A percentile compares a stretch with the other conserved stretches of the same genome.
Conservation (phyloP, 2,888 invertebrate species). For the Epinotia nisella region DNA sequence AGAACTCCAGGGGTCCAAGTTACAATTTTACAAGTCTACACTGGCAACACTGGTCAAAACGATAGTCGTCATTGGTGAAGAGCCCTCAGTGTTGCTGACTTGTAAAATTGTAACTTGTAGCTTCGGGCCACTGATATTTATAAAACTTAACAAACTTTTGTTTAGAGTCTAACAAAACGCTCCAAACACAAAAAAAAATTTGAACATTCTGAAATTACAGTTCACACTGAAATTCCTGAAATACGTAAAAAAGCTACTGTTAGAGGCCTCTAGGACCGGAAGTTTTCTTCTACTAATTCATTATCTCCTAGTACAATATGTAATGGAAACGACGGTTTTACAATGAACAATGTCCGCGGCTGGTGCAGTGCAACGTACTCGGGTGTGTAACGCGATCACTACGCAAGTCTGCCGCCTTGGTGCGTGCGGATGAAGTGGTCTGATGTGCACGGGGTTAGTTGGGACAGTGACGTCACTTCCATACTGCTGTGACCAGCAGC, state of each 20-base stretch:
- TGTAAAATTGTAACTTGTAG: too few species aligned
- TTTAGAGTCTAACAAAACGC: too few species aligned
- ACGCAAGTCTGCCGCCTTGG: conserved; percentile 36
- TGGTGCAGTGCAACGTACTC: background rate
- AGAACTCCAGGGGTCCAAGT: too few species aligned
- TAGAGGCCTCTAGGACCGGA: background rate
- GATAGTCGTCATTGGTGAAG: too few species aligned
- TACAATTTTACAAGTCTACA: too few species aligned
- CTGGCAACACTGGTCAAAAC: too few species aligned
- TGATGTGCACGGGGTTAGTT: conserved; percentile 44
- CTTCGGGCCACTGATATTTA: too few species aligned
- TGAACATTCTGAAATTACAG: too few species aligned
- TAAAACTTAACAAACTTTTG: too few species aligned
- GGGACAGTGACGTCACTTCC: conserved; percentile 47
- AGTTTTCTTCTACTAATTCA: conserved; percentile 13
- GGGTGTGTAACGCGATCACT: conserved; percentile 15
- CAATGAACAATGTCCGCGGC: conserved; percentile 29
- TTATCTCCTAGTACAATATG: conserved; percentile 42
- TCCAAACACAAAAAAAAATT: too few species aligned
- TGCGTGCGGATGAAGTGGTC: conserved; percentile 42
- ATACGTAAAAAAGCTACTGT: background rate
- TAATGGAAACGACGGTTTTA: conserved; percentile 39
- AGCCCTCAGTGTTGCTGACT: too few species aligned
- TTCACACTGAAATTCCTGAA: too few species aligned
- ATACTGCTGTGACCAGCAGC: background rate